Conservation (phyloP, 1,140 invertebrate species). For the Zaprionus capensis region DNA sequence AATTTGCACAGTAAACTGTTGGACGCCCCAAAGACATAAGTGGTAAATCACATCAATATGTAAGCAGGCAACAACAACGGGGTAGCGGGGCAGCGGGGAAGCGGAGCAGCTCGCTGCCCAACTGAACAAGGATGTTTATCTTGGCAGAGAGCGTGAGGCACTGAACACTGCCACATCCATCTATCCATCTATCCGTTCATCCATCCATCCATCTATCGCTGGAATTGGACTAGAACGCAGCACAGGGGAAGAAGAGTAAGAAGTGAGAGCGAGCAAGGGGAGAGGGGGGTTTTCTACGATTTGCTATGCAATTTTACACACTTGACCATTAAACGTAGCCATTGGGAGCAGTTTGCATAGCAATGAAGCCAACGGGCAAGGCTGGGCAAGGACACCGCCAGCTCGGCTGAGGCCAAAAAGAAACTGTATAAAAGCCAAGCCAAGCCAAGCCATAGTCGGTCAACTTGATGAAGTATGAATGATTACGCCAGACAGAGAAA, state of each 20-base stretch:
- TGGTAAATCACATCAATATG: slow-evolving; percentile 84
- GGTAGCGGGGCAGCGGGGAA: not conserved
- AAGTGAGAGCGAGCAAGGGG: not conserved
- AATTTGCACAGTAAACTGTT: slow-evolving; percentile 74
- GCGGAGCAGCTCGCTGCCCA: not conserved
- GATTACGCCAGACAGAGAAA: slow-evolving; percentile 61
- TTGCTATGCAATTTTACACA: slow-evolving; percentile 84
- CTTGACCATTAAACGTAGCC: slow-evolving; percentile 83
- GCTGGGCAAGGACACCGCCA: slow-evolving; percentile 7
- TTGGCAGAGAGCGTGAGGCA: slow-evolving; percentile 41
- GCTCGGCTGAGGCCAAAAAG: slow-evolving; percentile 23
- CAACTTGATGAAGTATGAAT: slow-evolving; percentile 83
- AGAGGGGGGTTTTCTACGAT: slow-evolving; percentile 49
- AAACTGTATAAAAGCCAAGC: slow-evolving; percentile 56
- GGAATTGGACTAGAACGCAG: slow-evolving; percentile 5
- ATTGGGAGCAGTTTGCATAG: slow-evolving; percentile 82
- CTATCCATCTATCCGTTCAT: slow-evolving; percentile 18
- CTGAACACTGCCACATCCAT: slow-evolving; percentile 16
- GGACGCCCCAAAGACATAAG: slow-evolving; percentile 72
- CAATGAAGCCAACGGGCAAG: slow-evolving; percentile 66
- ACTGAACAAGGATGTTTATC: slow-evolving; percentile 72
- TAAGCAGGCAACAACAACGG: slow-evolving; percentile 55
- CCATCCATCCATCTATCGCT: slow-evolving; percentile 18
- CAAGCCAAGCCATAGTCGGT: slow-evolving; percentile 53
- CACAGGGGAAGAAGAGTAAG: not conserved